Conservation (phyloP, 2,888 invertebrate species). For the Lymantria dispar region DNA sequence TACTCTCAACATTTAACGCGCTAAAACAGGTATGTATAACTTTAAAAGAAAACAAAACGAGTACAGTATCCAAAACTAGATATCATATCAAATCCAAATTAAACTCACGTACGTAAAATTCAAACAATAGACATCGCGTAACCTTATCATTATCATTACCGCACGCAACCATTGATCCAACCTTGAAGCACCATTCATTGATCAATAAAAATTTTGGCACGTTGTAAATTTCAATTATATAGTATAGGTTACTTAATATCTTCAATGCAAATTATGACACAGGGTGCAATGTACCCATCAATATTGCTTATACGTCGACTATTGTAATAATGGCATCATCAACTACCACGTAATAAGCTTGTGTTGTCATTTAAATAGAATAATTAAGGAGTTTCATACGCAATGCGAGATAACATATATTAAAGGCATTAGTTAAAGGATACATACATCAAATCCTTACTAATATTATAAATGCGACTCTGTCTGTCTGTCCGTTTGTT, state of each 20-base stretch:
- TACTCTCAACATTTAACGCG: too few species aligned
- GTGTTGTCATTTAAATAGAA: slow-evolving; percentile 9
- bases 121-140: slow-evolving; percentile 11
- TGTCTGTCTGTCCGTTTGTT: too few species aligned
- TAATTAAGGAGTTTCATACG: slow-evolving; percentile 4
- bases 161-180: slow-evolving; percentile 26
- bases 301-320: slow-evolving; percentile 23
- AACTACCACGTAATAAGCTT: slow-evolving; percentile 12
- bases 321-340: slow-evolving; percentile 25
- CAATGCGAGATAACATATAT: slow-evolving; percentile 33
- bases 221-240: slow-evolving; percentile 55
- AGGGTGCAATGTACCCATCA: slow-evolving; percentile 40
- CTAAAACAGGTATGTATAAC: too few species aligned
- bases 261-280: slow-evolving; percentile 47
- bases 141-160: slow-evolving; percentile 20
- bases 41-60: too few species aligned
- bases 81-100: slow-evolving; percentile 15
- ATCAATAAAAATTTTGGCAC: slow-evolving; percentile 46
- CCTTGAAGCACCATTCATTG: slow-evolving; percentile 32
- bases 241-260: slow-evolving; percentile 37
- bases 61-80: slow-evolving; percentile 1
- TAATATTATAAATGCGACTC: too few species aligned
- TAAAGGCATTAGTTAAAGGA: too few species aligned
- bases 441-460: too few species aligned
- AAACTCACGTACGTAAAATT: slow-evolving; percentile 8